Evolutionary conservation across 2,797 vertebrate species (phyloP).

Genomic region (Carduelis carduelis): DNA sequence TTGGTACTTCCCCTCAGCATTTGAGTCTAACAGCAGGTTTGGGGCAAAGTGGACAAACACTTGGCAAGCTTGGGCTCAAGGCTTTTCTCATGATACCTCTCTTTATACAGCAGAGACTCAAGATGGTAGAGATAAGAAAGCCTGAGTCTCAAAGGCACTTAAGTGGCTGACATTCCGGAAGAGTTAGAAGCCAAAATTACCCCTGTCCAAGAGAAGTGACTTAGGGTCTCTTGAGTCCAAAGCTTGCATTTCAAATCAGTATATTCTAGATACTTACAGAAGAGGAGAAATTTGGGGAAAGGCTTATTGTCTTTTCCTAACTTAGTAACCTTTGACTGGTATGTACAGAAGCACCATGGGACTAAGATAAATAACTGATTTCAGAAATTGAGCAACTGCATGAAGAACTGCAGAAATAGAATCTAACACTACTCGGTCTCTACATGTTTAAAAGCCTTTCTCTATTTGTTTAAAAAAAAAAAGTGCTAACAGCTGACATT

Average conservation of each 20-base stretch:
- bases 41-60: background rate
- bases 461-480: constrained; percentile 1
- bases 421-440: background rate
- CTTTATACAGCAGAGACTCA: background rate
- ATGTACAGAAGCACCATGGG: background rate
- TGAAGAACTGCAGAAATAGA: background rate
- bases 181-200: background rate
- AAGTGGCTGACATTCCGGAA: background rate
- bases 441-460: background rate
- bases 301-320: background rate
- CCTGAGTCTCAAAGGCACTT: background rate
- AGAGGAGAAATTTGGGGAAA: background rate
- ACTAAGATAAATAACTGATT: background rate
- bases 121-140: background rate
- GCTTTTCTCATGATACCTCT: background rate
- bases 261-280: background rate
- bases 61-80: background rate
- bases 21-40: background rate
- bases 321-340: background rate
- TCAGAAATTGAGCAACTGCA: background rate
- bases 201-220: background rate
- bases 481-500: background rate
- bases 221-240: background rate
- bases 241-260: background rate
- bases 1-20: fast-evolving